Base-by-base conservation (phyloP, 1,140 invertebrate genomes). In the Diorhabda elongata region DNA sequence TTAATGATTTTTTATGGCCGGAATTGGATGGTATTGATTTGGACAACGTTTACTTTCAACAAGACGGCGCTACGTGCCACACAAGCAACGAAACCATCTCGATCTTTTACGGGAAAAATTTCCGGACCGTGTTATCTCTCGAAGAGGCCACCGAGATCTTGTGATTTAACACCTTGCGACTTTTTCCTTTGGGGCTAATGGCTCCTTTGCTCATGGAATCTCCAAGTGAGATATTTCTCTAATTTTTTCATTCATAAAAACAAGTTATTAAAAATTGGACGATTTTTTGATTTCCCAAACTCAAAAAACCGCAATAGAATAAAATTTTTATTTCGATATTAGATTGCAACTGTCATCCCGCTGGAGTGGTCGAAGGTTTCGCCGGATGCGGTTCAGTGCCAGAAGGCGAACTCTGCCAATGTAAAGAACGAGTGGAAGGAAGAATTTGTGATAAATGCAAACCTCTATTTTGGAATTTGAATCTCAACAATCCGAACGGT, bases 311-410 rank as follows among this genome's bases (percentile, higher is more conserved):
- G 26, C 26, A 26, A 26, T 26, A 26, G 26, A 1, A 26, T 26
- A 26, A 26, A 26, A 26, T 26, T 26, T 26, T 26, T 26, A 26
- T 26, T 64, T 5, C 4, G 59, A 59, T 80, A 81, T 67, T 71
- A 90, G 94, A 94, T 78, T 99, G 98, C 80, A 98, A 98, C 78
- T 99, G 98, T 80, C 92, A 99, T 83, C 98, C 97, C 2, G 91
- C 93, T 68, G 98, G 98, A 72, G 93, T 99, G 3, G 87, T 93
- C 41, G 87, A 89, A 44, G 90, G 92, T 3, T 98, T 99, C 81
- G 89, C 89, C 57, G 95, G 96, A 9, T 97, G 96, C 81, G 92
- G 92, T 3, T 92, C 90, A 2, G 85, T 93, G 44, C 94, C 90
- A 0, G 88, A 90, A 43, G 95, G 95, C 4, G 93, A 97, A 81